phyloP scores from a whole-genome alignment of 2,797 vertebrate species.

The Vespertilio murinus region DNA sequence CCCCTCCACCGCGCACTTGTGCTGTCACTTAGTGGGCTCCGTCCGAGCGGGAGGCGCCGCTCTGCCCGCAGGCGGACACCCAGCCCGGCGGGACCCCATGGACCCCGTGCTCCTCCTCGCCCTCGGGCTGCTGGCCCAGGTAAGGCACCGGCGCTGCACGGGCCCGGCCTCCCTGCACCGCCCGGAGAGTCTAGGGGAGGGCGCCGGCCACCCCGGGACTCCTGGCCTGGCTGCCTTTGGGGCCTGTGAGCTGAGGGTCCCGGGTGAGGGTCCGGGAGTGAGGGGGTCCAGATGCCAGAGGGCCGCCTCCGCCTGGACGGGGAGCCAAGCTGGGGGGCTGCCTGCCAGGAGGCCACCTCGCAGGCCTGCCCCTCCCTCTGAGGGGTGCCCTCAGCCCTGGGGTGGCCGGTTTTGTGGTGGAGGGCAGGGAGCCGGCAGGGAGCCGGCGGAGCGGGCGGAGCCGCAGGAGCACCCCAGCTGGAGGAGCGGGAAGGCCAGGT shows the following conservation, averaged over 20 bases:
- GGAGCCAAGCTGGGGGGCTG: not conserved
- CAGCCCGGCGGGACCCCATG: slow-evolving; percentile 70
- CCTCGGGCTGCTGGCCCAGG: slow-evolving; percentile 83
- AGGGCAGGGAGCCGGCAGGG: too few species aligned
- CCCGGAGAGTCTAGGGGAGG: not conserved
- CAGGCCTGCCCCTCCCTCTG: not conserved
- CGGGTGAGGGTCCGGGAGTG: not conserved
- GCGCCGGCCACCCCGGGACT: fast-evolving
- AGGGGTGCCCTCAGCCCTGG: not conserved
- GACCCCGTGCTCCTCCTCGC: slow-evolving; percentile 67
- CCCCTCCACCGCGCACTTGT: slow-evolving; percentile 9
- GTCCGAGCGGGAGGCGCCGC: not conserved
- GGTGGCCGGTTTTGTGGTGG: not conserved
- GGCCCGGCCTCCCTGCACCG: not conserved
- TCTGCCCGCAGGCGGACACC: not conserved
- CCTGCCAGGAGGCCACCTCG: not conserved
- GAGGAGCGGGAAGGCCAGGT: not conserved
- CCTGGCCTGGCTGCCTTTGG: not conserved
- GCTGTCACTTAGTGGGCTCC: slow-evolving; percentile 70
- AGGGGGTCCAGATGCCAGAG: not conserved
- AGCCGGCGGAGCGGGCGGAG: too few species aligned
- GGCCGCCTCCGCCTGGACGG: fast-evolving
- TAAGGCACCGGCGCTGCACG: slow-evolving; percentile 66
- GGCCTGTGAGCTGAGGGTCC: not conserved
- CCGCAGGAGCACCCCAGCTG: not conserved